Percentiles rank a stretch among this genome's conserved stretches.
phyloP scores from a whole-genome alignment of 2,797 vertebrate genomes.

The Oryzias dopingdopingensis region DNA sequence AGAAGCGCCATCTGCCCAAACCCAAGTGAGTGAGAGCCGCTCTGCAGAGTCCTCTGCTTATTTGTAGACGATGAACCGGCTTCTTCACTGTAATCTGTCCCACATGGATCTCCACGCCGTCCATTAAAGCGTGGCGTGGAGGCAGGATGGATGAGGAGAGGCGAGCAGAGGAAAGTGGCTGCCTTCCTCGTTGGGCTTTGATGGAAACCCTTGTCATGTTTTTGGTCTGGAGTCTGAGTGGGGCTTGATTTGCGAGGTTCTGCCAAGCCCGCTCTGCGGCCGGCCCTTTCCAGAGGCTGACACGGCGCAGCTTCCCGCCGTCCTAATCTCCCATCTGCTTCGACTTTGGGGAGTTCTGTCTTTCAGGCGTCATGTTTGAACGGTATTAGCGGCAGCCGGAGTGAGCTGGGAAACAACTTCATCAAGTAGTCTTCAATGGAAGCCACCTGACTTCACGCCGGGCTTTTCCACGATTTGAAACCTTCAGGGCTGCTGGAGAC shows the following conservation, averaged over 20 bases:
- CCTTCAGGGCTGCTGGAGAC: too few relatives aligned
- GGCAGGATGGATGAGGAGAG: slow-evolving; percentile 33
- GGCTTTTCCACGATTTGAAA: background rate
- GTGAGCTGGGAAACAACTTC: slow-evolving; percentile 1
- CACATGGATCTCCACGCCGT: slow-evolving; percentile 66
- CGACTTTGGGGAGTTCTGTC: slow-evolving; percentile 12
- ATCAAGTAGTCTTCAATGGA: background rate
- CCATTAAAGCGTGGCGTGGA: slow-evolving; percentile 41
- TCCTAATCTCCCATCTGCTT: slow-evolving; percentile 31
- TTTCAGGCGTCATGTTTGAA: slow-evolving; percentile 11
- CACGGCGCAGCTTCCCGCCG: slow-evolving; percentile 4
- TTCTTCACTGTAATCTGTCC: slow-evolving; percentile 68
- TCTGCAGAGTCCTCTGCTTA: slow-evolving; percentile 51
- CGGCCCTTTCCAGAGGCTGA: slow-evolving; percentile 32
- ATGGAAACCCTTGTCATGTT: slow-evolving; percentile 47
- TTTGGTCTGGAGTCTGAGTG: slow-evolving; percentile 25
- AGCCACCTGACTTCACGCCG: background rate
- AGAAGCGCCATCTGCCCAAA: slow-evolving; percentile 44
- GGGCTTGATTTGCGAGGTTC: slow-evolving; percentile 57
- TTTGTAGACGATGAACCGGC: slow-evolving; percentile 38
- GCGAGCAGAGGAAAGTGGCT: slow-evolving; percentile 1
- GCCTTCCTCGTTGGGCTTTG: slow-evolving; percentile 45
- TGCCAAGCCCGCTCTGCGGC: slow-evolving; percentile 27
- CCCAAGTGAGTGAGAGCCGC: slow-evolving; percentile 60
- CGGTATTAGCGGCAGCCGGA: background rate